Evolutionary conservation across 1,140 invertebrate species (phyloP), one percentile per base, ranked within the genome.

Genomic region (Bombus superbus): DNA sequence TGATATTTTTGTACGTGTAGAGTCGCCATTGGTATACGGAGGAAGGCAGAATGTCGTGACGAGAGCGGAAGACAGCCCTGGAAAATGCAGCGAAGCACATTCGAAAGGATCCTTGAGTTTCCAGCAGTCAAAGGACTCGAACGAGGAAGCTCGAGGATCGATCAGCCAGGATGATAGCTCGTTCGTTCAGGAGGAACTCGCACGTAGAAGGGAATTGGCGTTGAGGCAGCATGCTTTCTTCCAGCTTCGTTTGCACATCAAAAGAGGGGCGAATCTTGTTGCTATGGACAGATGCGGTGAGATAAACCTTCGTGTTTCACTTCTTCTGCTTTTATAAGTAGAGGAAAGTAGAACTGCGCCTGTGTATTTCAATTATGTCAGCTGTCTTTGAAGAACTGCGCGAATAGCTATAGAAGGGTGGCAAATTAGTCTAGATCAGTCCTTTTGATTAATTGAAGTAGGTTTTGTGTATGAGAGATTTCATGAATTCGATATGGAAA

Each of bases 261-360:
- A 97, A 92, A 96, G 97, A 93, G 99, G 98, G 68, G 96, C 97
- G 92, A 98, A 99, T 94, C 96, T 99, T 91, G 97, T 98, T 40
- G 98, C 98, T 42, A 98, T 98, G 97, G 98, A 99, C 95, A 98
- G 98, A 95, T 98, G 98, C 95, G 99, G 98, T 99, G 95, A 96
- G 96, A 87, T 28, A 62, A 59, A 10, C 47, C 62, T 94, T 15
- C 62, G 68, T 47, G 38, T 42, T 40, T 9, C 25, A 1, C 35
- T 44, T 35, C 6, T 25, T 53, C 53, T 74, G 22, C 64, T 28
- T 35, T 59, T 15, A 15, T 57, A n/a, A 15, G 18, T 13, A 8
- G 13, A 28, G 15, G 38, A 38, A 66, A 32, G 32, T 35, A 18
- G 22, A 68, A 40, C 25, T 13, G 35, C 11, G 18, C 5, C 25